A percentile compares a stretch with the other conserved stretches of the same genome.
Conservation (phyloP, 2,888 invertebrate species). For the Candidula unifasciata region DNA sequence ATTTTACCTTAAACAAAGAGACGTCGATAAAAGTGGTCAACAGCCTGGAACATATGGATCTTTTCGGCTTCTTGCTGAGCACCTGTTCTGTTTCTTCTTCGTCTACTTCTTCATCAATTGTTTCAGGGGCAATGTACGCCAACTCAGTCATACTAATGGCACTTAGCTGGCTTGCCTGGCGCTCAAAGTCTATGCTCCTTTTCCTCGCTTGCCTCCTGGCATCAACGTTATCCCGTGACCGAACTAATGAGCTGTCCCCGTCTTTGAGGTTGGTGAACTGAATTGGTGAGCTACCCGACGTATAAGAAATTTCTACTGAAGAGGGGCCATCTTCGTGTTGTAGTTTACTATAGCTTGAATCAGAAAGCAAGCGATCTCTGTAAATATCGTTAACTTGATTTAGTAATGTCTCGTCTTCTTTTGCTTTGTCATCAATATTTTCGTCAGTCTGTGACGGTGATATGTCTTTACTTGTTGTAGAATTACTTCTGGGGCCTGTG, state of each 20-base stretch:
- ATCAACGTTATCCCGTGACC: not conserved
- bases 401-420: not conserved
- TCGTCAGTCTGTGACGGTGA: not conserved
- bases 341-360: not conserved
- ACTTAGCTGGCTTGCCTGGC: constrained; percentile 37
- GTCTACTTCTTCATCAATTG: not conserved
- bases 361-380: not conserved
- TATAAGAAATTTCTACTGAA: not conserved
- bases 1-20: constrained; percentile 45
- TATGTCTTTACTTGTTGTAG: not conserved
- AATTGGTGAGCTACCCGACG: not conserved
- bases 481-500: not conserved
- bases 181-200: not conserved
- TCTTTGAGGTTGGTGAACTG: not conserved
- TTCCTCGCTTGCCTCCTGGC: not conserved
- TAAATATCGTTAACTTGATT: not conserved
- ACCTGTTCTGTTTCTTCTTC: not conserved
- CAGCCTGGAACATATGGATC: not conserved
- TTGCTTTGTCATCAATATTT: not conserved
- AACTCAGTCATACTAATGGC: constrained; percentile 27
- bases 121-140: not conserved
- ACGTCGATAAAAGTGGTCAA: constrained; percentile 30
- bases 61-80: not conserved
- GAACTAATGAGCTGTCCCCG: not conserved
- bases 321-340: not conserved